phyloP scores from a whole-genome alignment of 2,797 vertebrate species.

The Stomatorhinus walkeri region DNA sequence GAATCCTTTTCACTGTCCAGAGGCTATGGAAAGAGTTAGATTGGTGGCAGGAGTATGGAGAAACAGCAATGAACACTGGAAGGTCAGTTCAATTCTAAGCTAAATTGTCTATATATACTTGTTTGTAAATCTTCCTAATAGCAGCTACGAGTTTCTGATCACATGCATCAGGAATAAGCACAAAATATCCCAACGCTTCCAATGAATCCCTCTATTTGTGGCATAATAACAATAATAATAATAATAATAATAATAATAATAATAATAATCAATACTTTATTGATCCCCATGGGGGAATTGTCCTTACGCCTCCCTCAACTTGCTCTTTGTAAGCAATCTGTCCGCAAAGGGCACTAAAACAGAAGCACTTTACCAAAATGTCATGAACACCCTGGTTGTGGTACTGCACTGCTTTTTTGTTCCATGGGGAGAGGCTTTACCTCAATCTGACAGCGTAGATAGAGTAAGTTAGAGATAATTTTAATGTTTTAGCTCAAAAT shows the following conservation, averaged over 20 bases:
- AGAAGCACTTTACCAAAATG: not conserved
- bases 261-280: too few relatives aligned
- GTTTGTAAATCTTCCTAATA: not conserved
- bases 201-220: not conserved
- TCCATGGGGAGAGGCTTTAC: not conserved
- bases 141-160: not conserved
- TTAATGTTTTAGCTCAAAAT: not conserved
- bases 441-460: not conserved
- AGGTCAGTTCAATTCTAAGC: not conserved
- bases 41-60: not conserved
- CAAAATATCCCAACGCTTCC: not conserved
- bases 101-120: not conserved
- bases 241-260: too few relatives aligned
- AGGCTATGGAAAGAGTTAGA: constrained; percentile 56
- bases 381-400: not conserved
- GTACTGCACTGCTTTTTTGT: not conserved
- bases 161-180: not conserved
- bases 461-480: not conserved
- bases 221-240: not conserved
- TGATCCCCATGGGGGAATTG: too few relatives aligned
- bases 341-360: not conserved
- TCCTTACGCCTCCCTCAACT: too few relatives aligned
- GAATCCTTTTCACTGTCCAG: constrained; percentile 89
- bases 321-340: too few relatives aligned
- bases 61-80: not conserved